phyloP scores from a whole-genome alignment of 2,113 vertebrate genomes.

The Dissostichus mawsoni region DNA sequence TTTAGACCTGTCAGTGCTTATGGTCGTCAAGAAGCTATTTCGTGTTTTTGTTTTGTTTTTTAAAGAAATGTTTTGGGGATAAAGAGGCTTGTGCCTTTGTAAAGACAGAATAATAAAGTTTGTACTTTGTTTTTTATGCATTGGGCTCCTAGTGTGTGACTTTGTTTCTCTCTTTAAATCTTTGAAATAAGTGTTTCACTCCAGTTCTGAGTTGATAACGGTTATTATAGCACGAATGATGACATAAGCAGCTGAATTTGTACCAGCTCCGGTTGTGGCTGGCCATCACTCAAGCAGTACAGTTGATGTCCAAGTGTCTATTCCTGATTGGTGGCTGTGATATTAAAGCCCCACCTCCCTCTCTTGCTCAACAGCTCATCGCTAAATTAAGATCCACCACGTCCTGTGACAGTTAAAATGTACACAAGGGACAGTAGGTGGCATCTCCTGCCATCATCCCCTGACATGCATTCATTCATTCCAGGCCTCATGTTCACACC shows the following conservation, averaged over 20 bases:
- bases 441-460: slow-evolving; percentile 24
- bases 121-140: slow-evolving; percentile 91
- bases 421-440: slow-evolving; percentile 27
- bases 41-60: slow-evolving; percentile 88
- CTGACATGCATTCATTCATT: slow-evolving; percentile 6
- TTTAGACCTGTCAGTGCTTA: slow-evolving; percentile 84
- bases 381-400: slow-evolving; percentile 64
- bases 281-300: slow-evolving; percentile 15
- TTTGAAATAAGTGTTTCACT: background rate
- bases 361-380: slow-evolving; percentile 30
- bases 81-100: slow-evolving; percentile 98
- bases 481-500: slow-evolving; percentile 23
- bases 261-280: slow-evolving; percentile 16
- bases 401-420: slow-evolving; percentile 38
- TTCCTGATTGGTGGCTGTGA: slow-evolving; percentile 60
- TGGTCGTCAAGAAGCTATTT: slow-evolving; percentile 92
- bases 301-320: slow-evolving; percentile 62
- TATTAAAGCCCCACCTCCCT: slow-evolving; percentile 15
- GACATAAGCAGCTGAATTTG: slow-evolving; percentile 15
- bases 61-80: slow-evolving; percentile 86
- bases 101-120: slow-evolving; percentile 99
- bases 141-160: slow-evolving; percentile 35
- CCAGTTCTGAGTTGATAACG: background rate
- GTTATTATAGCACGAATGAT: background rate
- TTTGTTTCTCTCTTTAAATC: background rate